Base-by-base conservation (phyloP, 2,797 vertebrate genomes). In the Sylvilagus floridanus region DNA sequence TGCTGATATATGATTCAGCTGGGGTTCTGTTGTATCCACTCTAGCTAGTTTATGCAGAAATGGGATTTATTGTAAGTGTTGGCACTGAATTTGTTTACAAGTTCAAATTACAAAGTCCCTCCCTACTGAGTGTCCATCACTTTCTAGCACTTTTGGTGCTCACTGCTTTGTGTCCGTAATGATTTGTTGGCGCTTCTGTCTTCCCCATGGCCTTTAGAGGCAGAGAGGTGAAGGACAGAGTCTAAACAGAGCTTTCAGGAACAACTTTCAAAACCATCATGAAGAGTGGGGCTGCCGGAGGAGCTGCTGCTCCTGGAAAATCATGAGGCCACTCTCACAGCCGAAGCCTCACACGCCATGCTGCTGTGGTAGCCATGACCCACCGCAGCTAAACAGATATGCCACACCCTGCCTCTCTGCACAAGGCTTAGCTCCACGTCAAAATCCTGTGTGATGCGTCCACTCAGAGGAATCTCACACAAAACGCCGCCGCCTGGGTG, bases 181-280 rank as follows among this genome's bases (percentile, higher is more conserved):
- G 86, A 78, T 28, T 52, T 37, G 1, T 73, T 66, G 47, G 26
- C 60, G 50, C 0, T 2, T 84, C 21, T 83, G 1, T 83, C 78
- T 35, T 81, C 16, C 47, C 22, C 42, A 63, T 4, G 26, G 7
- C 54, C 72, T 84, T 88, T 82, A 52, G 63, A 75, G 62, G 65
- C 10, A 52, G 66, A 6, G 26, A 83, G 16, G 37, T 75, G 32
- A 83, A 89, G 62, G 91, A 66, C 16, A 50, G 30, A 81, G 21
- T 73, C 12, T 0, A 37, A 52, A 60, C 32, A 86, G 42, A 73
- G 54, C 60, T 93, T 93, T 73, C 26, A 47, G 30, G 75, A 95
- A 63, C 81, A 87, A 76, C 84, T 66, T 81, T 89, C 52, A 91
- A 81, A 93, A 54, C 13, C 17, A 11, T 50, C 84, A 66, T 91